Percentiles rank a stretch among this genome's conserved stretches.
phyloP scores from a whole-genome alignment of 2,113 vertebrate genomes.

The Lycocorax pyrrhopterus region DNA sequence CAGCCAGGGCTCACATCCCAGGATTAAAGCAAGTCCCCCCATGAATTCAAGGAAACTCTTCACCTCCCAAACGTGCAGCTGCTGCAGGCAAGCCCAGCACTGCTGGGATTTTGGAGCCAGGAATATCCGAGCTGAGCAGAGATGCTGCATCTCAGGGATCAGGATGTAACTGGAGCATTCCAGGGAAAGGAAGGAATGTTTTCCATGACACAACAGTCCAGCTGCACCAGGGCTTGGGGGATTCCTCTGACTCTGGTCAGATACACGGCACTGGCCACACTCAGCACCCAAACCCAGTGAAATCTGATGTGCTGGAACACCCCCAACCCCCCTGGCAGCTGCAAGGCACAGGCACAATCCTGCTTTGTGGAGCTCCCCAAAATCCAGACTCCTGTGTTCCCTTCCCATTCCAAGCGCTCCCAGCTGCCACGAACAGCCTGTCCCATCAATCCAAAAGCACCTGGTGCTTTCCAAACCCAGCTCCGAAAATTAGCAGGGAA shows the following conservation, averaged over 20 bases:
- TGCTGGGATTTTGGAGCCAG: background rate
- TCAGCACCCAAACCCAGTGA: background rate
- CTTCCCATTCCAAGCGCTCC: background rate
- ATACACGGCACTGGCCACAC: background rate
- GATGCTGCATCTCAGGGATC: background rate
- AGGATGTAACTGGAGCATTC: background rate
- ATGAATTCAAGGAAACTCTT: background rate
- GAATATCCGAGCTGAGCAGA: background rate
- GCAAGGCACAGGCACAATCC: background rate
- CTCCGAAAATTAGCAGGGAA: background rate
- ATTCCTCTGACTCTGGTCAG: background rate
- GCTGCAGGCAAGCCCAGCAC: background rate
- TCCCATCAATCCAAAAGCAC: background rate
- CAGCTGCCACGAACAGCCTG: background rate
- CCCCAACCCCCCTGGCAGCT: background rate
- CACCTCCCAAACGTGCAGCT: background rate
- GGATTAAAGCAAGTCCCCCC: background rate
- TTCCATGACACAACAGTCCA: background rate
- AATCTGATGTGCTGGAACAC: background rate
- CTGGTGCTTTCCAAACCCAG: background rate
- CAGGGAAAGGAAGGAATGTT: background rate
- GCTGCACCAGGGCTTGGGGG: background rate
- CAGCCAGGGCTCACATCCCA: background rate
- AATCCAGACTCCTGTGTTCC: rapidly evolving
- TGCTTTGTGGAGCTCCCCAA: background rate